Base-by-base conservation (phyloP, 2,113 vertebrate genomes). In the Mandrillus leucophaeus region DNA sequence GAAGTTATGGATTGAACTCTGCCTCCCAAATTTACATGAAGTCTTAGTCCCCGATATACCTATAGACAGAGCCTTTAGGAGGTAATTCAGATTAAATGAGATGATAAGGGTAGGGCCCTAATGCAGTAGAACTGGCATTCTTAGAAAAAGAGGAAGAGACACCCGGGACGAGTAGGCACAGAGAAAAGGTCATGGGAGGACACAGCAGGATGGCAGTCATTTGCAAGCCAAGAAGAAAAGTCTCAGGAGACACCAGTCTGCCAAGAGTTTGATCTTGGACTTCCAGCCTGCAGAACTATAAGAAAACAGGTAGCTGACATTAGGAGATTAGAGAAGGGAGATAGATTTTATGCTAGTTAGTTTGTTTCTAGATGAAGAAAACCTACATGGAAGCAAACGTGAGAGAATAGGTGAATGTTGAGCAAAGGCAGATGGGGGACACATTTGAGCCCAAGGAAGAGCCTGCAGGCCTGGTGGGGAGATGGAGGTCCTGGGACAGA, bases 21-120 rank as follows among this genome's bases (percentile, higher is more conserved):
- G 14, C 17, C 57, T n/a, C 12, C 38, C 7, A 61, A 80, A 81
- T 66, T 48, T 38, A 66, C 40, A 14, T 22, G 30, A 75, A 81
- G 25, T 0, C 11, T 50, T 81, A 75, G 73, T 0, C 1, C 2
- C 59, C 14, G 38, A 8, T 30, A 30, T 68, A 73, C n/a, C 52
- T n/a, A 25, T 5, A 88, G 27, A 52, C 3, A 38, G 4, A 8
- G 6, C 30, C 73, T 92, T 52, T 66, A 27, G 61, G 27, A 45
- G 9, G 4, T 68, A 22, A 30, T 57, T 61, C 55, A 86, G 38
- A 4, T 45, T 79, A 83, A 92, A 57, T 68, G 16, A 72, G 20
- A 40, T 66, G 45, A 55, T 35, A 55, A 20, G 0, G 0, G 1
- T 66, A 20, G 38, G 9, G 14, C 1, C 2, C 35, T 45, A n/a